These are phyloP conservation scores for Xylota sylvarum DNA, from an alignment of 2,888 invertebrate species.

Conservation along the genomic window DNA sequence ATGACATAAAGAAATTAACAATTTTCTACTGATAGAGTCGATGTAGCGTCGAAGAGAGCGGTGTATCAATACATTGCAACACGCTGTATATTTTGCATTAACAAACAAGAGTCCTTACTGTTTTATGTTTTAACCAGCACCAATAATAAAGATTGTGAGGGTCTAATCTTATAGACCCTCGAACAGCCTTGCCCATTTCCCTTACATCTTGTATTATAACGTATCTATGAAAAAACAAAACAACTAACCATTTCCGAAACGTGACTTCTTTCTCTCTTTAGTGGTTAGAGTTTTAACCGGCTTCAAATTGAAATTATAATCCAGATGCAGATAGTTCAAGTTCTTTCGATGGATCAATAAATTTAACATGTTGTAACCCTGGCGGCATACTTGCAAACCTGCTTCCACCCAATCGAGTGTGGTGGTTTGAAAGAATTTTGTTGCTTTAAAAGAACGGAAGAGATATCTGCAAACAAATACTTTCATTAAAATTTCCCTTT, in stretches of 20 bases:
- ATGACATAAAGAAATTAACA: too few species aligned
- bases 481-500: conserved; percentile 11
- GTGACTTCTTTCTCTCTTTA: conserved; percentile 99
- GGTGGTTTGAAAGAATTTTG: conserved; percentile 99
- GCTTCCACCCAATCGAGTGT: conserved; percentile 99
- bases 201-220: too few species aligned
- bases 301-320: conserved; percentile 99
- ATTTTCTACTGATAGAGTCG: too few species aligned
- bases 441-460: conserved; percentile 99
- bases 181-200: too few species aligned
- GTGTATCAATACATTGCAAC: too few species aligned
- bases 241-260: conserved; percentile 94
- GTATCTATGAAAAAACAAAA: not conserved
- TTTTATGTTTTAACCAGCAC: too few species aligned
- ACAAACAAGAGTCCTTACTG: too few species aligned
- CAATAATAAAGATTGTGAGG: too few species aligned
- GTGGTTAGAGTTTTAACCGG: conserved; percentile 99
- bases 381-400: conserved; percentile 98
- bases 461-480: conserved; percentile 88
- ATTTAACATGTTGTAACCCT: conserved; percentile 99
- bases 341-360: conserved; percentile 99
- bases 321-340: conserved; percentile 99
- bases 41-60: too few species aligned
- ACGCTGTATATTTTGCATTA: too few species aligned
- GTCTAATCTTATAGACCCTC: too few species aligned